phyloP scores from a whole-genome alignment of 2,113 vertebrate genomes.

The Trematocara zebra region DNA sequence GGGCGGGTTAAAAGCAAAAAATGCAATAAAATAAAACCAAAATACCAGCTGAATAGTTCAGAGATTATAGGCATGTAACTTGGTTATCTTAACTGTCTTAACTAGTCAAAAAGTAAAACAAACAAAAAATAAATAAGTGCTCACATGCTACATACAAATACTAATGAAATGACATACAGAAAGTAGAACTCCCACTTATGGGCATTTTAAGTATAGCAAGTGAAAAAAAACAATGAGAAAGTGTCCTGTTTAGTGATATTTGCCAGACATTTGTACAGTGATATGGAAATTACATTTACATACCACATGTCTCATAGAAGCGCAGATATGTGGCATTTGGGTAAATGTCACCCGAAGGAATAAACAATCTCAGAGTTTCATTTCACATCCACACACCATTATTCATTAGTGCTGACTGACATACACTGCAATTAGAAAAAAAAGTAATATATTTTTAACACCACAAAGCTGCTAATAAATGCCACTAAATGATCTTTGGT shows the following conservation, averaged over 20 bases:
- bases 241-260: slow-evolving; percentile 62
- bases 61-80: neutral
- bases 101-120: neutral
- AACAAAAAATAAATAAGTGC: neutral
- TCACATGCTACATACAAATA: neutral
- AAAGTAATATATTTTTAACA: slow-evolving; percentile 48
- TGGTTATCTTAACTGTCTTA: neutral
- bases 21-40: neutral
- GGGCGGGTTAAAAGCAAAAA: neutral
- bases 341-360: slow-evolving; percentile 72
- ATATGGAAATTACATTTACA: slow-evolving; percentile 65
- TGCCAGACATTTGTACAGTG: slow-evolving; percentile 55
- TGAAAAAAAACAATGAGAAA: slow-evolving; percentile 25
- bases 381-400: slow-evolving; percentile 26
- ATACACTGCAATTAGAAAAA: slow-evolving; percentile 44
- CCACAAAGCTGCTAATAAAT: slow-evolving; percentile 52
- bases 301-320: slow-evolving; percentile 38
- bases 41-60: neutral
- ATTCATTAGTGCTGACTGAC: slow-evolving; percentile 67
- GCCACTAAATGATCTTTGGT: slow-evolving; percentile 60
- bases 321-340: slow-evolving; percentile 70
- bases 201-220: neutral
- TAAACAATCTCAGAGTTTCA: slow-evolving; percentile 53
- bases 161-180: neutral
- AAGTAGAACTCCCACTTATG: neutral